phyloP scores from a whole-genome alignment of 2,797 vertebrate genomes.

The Cyclura pinguis region DNA sequence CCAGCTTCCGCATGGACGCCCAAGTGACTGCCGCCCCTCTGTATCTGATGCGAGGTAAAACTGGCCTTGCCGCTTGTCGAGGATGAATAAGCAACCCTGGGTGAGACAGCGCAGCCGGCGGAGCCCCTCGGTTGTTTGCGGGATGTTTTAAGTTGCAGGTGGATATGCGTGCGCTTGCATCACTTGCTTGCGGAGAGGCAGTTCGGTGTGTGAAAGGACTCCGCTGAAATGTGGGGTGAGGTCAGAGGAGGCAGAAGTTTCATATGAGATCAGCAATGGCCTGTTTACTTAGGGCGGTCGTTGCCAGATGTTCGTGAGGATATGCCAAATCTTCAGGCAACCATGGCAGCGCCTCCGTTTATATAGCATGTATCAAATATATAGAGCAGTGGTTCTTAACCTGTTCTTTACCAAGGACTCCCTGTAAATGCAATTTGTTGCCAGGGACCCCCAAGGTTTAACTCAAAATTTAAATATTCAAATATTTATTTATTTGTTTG shows the following conservation, averaged over 20 bases:
- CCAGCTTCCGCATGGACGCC: neutral
- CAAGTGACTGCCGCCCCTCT: neutral
- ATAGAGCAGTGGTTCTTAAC: neutral
- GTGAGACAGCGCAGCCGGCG: neutral
- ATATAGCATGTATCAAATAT: too few relatives aligned
- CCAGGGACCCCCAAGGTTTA: too few relatives aligned
- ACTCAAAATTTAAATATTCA: too few relatives aligned
- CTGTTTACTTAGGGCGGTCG: neutral
- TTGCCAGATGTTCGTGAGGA: neutral
- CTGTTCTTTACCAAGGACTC: too few relatives aligned
- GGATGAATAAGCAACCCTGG: neutral
- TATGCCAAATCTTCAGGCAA: neutral
- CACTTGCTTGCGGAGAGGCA: neutral
- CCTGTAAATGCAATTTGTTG: too few relatives aligned
- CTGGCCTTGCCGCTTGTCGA: neutral
- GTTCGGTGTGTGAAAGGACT: neutral
- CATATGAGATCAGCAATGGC: neutral
- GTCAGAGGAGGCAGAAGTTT: neutral
- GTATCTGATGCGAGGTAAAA: neutral
- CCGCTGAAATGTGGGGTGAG: neutral
- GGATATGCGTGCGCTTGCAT: neutral
- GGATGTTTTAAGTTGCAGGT: neutral
- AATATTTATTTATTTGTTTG: too few relatives aligned
- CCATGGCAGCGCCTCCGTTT: neutral
- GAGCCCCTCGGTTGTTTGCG: neutral